phyloP scores from a whole-genome alignment of 2,888 invertebrate species.

The Cheilosia pagana region DNA sequence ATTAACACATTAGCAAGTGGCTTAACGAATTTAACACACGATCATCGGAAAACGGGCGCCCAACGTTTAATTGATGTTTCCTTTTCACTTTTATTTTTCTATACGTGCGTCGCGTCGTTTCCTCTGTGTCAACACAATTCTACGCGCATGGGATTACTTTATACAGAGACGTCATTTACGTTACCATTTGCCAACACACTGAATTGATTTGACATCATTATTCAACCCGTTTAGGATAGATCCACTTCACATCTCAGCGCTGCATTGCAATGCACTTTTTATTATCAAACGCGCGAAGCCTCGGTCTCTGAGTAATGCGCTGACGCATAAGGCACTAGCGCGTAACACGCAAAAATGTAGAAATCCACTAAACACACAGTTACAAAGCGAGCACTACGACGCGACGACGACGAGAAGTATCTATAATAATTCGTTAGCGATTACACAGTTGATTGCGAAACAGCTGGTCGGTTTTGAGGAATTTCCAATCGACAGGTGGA shows the following conservation, averaged over 20 bases:
- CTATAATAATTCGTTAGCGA: conserved; percentile 58
- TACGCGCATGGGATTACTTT: conserved; percentile 23
- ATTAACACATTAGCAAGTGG: conserved; percentile 35
- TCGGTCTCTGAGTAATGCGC: conserved; percentile 49
- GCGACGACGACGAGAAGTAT: conserved; percentile 34
- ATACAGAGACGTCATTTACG: neutral
- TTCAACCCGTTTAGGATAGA: conserved; percentile 59
- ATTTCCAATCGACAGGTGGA: conserved; percentile 67
- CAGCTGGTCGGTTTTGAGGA: conserved; percentile 69
- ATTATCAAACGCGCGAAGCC: conserved; percentile 38
- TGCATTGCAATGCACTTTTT: conserved; percentile 27
- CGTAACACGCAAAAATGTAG: conserved; percentile 71
- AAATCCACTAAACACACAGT: conserved; percentile 42
- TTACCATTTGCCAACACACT: conserved; percentile 40
- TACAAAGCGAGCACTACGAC: conserved; percentile 1
- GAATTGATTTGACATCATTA: conserved; percentile 70
- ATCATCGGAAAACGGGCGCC: conserved; percentile 43
- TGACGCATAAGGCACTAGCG: conserved; percentile 73
- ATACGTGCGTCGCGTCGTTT: neutral
- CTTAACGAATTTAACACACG: conserved; percentile 52
- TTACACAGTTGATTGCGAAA: conserved; percentile 73
- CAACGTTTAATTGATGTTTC: conserved; percentile 37
- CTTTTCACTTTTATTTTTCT: neutral
- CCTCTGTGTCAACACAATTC: conserved; percentile 22
- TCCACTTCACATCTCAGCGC: conserved; percentile 54